Base-by-base conservation (phyloP, 2,113 vertebrate genomes). In the Gobio gobio region DNA sequence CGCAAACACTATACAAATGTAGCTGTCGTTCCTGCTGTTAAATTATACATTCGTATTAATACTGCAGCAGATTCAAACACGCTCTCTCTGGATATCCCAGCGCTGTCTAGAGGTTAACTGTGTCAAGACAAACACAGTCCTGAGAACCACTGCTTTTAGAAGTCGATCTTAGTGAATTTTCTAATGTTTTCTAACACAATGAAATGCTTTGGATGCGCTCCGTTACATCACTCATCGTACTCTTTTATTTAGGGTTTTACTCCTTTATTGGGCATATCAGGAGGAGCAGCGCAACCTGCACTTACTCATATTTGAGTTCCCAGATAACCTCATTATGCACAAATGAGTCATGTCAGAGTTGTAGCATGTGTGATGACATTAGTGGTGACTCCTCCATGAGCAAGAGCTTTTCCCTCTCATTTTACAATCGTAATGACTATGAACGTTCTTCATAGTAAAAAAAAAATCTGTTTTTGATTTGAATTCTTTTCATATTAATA, bases 301-400 rank as follows among this genome's bases (percentile, higher is more conserved):
- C 22, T 79, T 45, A 79, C 22, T 63, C 36, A 45, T 63, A 45
- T 79, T 63, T 78, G 54, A 78, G 54, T 78, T 79, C 20, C 40
- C 40, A 61, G 22, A 79, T 63, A 63, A 59, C 54, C 59, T 24
- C 8, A 83, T 59, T 83, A 47, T 49, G 56, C 61, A 63, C 56
- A 74, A 63, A 56, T 72, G 74, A 83, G 45, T 83, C 61, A 66
- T 72, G 45, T 83, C 29, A 85, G 49, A 16, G 33, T 24, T 18
- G 22, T 74, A 75, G 54, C 12, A 2, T 45, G 18, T n/a, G 10
- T 85, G 24, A 33, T 74, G 64, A 85, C 51, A 61, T 78, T 59
- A 59, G 22, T 51, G 26, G 49, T 56, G 49, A 77, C 74, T 56
- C 49, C 3, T 3, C 13, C 13, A 26, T 45, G 40, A 8, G 36